Evolutionary conservation across 2,888 invertebrate genomes (phyloP).

Genomic region (Metalampra italica): DNA sequence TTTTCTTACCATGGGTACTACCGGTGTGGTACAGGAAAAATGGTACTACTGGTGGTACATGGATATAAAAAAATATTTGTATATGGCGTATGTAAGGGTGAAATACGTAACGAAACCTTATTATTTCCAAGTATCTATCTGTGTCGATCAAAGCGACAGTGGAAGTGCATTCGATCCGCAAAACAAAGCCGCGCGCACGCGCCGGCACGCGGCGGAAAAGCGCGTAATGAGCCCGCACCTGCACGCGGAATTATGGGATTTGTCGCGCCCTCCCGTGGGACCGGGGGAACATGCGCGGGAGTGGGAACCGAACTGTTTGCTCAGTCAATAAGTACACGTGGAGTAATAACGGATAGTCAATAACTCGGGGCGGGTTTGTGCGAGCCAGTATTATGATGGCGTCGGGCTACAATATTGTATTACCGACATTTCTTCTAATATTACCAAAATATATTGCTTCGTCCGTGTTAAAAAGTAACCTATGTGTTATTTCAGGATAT

Average conservation of each 20-base stretch:
- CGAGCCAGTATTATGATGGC: constrained; percentile 16
- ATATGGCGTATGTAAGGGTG: not conserved
- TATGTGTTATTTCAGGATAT: too few species aligned
- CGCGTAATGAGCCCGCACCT: constrained; percentile 76
- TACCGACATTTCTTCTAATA: constrained; percentile 21
- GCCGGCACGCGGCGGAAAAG: constrained; percentile 68
- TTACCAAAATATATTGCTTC: not conserved
- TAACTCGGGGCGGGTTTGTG: constrained; percentile 29
- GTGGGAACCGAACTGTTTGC: constrained; percentile 53
- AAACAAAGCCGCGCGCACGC: constrained; percentile 55
- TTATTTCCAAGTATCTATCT: not conserved
- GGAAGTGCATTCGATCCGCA: constrained; percentile 44
- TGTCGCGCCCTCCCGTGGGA: constrained; percentile 78
- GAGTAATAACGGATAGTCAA: constrained; percentile 56
- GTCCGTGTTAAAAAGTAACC: too few species aligned
- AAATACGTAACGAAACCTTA: not conserved
- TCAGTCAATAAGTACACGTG: constrained; percentile 57
- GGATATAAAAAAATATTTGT: too few species aligned
- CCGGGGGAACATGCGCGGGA: constrained; percentile 34
- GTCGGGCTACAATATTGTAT: constrained; percentile 34
- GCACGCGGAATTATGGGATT: constrained; percentile 75
- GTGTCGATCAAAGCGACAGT: constrained; percentile 45
- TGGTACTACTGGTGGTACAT: too few species aligned
- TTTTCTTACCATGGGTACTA: too few species aligned
- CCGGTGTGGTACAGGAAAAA: too few species aligned